phyloP scores from a whole-genome alignment of 2,888 invertebrate species.

The Melipona bicolor region DNA sequence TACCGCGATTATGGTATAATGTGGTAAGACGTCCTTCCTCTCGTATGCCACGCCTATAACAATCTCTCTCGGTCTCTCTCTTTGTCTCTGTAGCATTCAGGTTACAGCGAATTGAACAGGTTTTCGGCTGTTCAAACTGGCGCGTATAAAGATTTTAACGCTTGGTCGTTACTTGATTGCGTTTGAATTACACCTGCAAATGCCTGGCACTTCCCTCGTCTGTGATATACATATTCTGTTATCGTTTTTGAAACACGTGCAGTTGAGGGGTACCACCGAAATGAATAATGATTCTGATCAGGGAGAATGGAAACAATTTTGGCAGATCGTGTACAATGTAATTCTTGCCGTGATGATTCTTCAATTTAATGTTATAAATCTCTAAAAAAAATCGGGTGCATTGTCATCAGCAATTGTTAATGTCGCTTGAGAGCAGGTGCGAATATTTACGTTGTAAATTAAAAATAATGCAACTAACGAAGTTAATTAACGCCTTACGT shows the following conservation, averaged over 20 bases:
- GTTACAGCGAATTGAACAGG: slow-evolving; percentile 28
- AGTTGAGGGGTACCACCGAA: neutral
- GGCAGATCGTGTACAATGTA: neutral
- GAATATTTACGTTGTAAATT: neutral
- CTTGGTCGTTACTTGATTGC: neutral
- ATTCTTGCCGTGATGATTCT: neutral
- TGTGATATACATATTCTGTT: neutral
- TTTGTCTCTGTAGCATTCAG: slow-evolving; percentile 17
- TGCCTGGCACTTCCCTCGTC: neutral
- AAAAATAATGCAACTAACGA: neutral
- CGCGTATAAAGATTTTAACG: slow-evolving; percentile 40
- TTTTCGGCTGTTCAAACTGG: slow-evolving; percentile 29
- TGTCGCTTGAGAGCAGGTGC: neutral
- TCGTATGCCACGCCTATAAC: slow-evolving; percentile 49
- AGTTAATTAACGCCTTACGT: slow-evolving; percentile 39
- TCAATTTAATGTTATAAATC: neutral
- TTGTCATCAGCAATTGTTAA: neutral
- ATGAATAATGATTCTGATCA: neutral
- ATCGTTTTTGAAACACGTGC: neutral
- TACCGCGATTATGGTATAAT: neutral
- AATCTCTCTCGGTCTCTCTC: slow-evolving; percentile 14
- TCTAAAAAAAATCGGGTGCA: neutral
- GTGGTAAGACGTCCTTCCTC: slow-evolving; percentile 4
- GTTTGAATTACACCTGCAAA: neutral
- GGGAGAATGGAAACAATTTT: neutral